Evolutionary conservation across 2,888 invertebrate species (phyloP), one percentile per base, ranked within the genome.

Genomic region (Dusona sp.): DNA sequence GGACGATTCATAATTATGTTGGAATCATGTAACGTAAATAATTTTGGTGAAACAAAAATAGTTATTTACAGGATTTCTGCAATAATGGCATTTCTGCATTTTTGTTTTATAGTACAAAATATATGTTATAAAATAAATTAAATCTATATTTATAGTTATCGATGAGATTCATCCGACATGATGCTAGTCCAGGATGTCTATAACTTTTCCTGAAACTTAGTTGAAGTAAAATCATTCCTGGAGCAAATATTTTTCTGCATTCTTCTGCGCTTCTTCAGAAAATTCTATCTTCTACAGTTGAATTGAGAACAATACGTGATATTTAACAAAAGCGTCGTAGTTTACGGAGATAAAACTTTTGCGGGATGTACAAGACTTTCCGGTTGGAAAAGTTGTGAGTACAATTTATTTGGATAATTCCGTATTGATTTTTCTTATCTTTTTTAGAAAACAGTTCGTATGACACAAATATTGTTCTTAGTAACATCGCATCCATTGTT

Each of bases 321-420:
- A 73, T 72, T 80, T 61, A 80, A 86, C 86, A 83, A 83, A 86
- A 83, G 86, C 65, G 57, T 19, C 57, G 72, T 38, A 33, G 68
- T 75, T 67, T 70, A 70, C 61, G 74, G 54, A 68, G 70, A 75
- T 61, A 38, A 83, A 86, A 83, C 75, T 86, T 86, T 83, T 25
- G 36, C 70, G 38, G 67, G 29, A 75, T 22, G 54, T 70, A 64
- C 64, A 48, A 3, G 36, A 51, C 65, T 80, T 54, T 72, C 42
- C 19, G 61, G 51, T 80, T 45, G 70, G 79, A 6, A 51, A 42
- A 80, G 48, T 64, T 73, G 16, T n/a, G 29, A n/a, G 67, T 68
- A n/a, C 25, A 51, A 68, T 68, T 64, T 33, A 29, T 65, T 75
- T 75, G 38, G 42, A 25, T 68, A 25, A 25, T 68, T 68, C 42